These are phyloP conservation scores for Microtus oregoni DNA, from an alignment of 2,113 vertebrate genomes.

Conservation along the genomic window DNA sequence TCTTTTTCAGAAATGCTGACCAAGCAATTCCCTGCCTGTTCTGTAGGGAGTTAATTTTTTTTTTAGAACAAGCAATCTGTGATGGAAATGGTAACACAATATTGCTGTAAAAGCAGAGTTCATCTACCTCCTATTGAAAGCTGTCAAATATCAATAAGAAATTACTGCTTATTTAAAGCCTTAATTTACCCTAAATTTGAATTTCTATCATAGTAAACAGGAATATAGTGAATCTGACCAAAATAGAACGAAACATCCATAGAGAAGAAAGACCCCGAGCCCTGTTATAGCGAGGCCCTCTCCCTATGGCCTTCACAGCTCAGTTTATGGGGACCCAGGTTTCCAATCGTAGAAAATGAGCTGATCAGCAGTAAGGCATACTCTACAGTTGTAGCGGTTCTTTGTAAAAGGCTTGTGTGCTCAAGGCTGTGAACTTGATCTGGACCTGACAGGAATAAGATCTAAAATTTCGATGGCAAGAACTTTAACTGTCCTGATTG, in stretches of 20 bases:
- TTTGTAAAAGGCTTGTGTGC: not conserved
- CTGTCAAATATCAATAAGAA: not conserved
- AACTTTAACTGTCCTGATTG: not conserved
- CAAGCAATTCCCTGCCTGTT: not conserved
- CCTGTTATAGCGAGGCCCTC: not conserved
- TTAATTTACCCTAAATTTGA: not conserved
- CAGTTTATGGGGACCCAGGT: not conserved
- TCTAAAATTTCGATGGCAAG: not conserved
- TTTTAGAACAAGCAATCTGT: not conserved
- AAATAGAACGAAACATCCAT: not conserved
- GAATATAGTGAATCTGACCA: not conserved
- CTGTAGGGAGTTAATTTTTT: not conserved
- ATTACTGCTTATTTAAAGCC: not conserved
- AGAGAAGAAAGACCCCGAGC: not conserved
- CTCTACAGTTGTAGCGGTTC: not conserved
- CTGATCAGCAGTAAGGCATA: not conserved
- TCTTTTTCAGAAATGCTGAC: not conserved
- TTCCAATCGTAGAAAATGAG: not conserved
- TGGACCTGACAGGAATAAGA: not conserved
- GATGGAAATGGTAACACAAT: not conserved
- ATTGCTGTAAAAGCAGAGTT: not conserved
- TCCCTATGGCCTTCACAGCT: not conserved
- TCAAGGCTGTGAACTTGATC: not conserved
- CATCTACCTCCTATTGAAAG: not conserved
- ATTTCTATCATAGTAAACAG: not conserved